Evolutionary conservation across 2,888 invertebrate genomes (phyloP), one percentile per base, ranked within the genome.

Genomic region (Drosophila formosana): DNA sequence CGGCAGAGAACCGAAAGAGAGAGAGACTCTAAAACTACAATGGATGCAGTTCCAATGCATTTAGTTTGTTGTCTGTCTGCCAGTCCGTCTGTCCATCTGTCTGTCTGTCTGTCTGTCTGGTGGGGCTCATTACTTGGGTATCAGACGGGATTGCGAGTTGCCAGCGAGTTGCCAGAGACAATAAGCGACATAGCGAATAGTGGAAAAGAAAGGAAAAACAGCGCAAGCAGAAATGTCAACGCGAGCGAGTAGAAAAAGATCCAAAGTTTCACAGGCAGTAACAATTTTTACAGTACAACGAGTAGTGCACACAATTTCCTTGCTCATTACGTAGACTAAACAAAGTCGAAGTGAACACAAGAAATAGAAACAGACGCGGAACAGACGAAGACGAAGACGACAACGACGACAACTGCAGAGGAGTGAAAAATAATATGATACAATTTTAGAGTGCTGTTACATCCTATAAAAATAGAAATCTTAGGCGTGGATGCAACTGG

Each of bases 201-300:
- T 7, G 52, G 62, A 78, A 61, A 9, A 45, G 6, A 45, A 65
- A 65, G 37, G 39, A 58, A 69, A 75, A 70, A 18, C 46, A 63
- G 50, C 13, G 6, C 7, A 6, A 41, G 39, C 69, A 63, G 50
- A 78, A 88, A 86, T 89, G 88, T 87, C 89, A 81, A 72, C 79
- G 34, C 26, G 28, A 52, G 57, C 76, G 45, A 37, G 28, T 45
- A 55, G 74, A 58, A 58, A 18, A 58, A 1, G 57, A 72, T 61
- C 64, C 64, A 74, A 78, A 74, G 79, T 75, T 69, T 65, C 63
- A 37, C 80, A 77, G 63, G 73, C 80, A 82, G 79, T 78, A 65
- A 66, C 76, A 71, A 66, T 75, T 79, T 78, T 72, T 75, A 56
- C 66, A 55, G 25, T 67, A 61, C 62, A 52, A 37, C 57, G 41